Evolutionary conservation across 2,113 vertebrate species (phyloP).

Genomic region (Seriola quinqueradiata): DNA sequence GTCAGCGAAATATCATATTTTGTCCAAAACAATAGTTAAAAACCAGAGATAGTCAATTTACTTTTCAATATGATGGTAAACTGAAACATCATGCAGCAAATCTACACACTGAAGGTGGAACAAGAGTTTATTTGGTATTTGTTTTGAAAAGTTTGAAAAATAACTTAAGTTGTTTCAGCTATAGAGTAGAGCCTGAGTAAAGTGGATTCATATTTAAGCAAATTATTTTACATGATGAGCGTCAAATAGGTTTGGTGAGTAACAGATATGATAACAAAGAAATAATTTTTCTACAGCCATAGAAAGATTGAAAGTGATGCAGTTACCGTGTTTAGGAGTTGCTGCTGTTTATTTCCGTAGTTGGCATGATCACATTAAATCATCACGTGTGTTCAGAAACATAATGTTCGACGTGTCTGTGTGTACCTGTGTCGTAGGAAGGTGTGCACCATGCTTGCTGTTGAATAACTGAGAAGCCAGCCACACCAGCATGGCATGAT

Average conservation of each 20-base stretch:
- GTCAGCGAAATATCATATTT: too few species aligned
- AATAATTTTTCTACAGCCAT: background rate
- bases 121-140: too few species aligned
- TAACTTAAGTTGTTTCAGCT: background rate
- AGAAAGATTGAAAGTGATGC: background rate
- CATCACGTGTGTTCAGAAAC: background rate
- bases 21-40: too few species aligned
- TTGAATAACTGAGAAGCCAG: conserved; percentile 81
- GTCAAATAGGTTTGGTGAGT: background rate
- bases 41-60: too few species aligned
- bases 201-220: background rate
- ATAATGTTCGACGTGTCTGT: too few species aligned
- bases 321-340: too few species aligned
- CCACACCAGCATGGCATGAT: conserved; percentile 85
- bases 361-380: too few species aligned
- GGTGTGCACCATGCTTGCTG: conserved; percentile 84
- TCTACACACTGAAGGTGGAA: too few species aligned
- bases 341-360: too few species aligned
- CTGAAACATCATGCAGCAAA: too few species aligned
- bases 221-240: background rate
- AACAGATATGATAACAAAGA: background rate
- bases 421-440: conserved; percentile 80
- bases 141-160: too few species aligned
- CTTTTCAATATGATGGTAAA: too few species aligned
- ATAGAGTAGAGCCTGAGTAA: background rate